Evolutionary conservation across 1,140 invertebrate species (phyloP), one percentile per base, ranked within the genome.

Genomic region (Drosophila lacertosa): DNA sequence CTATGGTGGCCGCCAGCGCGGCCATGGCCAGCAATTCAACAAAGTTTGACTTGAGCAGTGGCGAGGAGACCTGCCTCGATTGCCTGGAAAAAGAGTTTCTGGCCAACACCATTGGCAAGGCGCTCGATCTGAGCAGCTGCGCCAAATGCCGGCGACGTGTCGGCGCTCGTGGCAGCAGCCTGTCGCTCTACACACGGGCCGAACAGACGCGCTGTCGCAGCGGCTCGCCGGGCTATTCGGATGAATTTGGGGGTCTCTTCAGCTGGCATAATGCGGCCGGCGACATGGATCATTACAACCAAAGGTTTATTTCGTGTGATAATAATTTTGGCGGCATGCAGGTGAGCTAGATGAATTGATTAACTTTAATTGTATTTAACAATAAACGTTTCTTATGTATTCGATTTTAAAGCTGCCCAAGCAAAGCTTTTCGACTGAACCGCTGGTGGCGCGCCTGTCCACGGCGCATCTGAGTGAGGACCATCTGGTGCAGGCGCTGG

Each of bases 71-170:
- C n/a, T 91, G 90, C 32, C 51, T 91, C 33, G 90, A 91, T 37
- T 91, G 90, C 33, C 77, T 91, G 50, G 90, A 91, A 47, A 91
- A 91, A 32, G 90, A 91, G 55, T 91, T 91, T 50, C 35, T 91
- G 29, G 86, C 88, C 15, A 91, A 89, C 32, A 91, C 88, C 9
- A 91, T 91, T 32, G 90, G 90, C 18, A 91, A 91, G 24, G 78
- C 64, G 0, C 20, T 91, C 10, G 90, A 91, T 22, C 35, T 71
- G 6, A 74, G 57, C 33, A 86, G 70, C 18, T 90, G 89, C 40
- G 18, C 70, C 11, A 89, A 90, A 32, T 90, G 89, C 45, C 75
- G 76, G 2, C 74, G 83, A 2, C 79, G 72, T 4, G 29, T 47
- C 0, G 75, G 66, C 3, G 67, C 32, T 3, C 65, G 73, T n/a